phyloP scores from a whole-genome alignment of 1,140 invertebrate genomes.

The Drosophila novamexicana region DNA sequence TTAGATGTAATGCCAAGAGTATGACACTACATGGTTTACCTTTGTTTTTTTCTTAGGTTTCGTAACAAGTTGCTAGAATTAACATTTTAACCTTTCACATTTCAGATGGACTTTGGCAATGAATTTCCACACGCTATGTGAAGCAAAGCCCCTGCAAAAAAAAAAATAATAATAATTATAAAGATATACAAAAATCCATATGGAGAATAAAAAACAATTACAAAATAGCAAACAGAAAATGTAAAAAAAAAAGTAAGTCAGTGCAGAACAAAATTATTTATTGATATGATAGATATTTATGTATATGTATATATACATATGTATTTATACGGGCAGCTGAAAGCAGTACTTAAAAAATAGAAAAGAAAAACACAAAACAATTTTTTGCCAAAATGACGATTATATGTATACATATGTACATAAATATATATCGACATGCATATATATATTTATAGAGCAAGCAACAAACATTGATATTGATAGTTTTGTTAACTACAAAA shows the following conservation, averaged over 20 bases:
- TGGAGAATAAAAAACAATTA: conserved; percentile 44
- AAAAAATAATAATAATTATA: conserved; percentile 19
- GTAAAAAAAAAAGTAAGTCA: conserved; percentile 57
- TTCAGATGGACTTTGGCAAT: conserved; percentile 63
- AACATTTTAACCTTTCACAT: conserved; percentile 3
- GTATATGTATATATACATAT: conserved; percentile 6
- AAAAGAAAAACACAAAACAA: conserved; percentile 46
- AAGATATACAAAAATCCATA: conserved; percentile 38
- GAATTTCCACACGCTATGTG: conserved; percentile 32
- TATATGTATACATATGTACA: conserved; percentile 54
- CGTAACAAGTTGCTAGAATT: neutral
- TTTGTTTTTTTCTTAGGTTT: too few species aligned
- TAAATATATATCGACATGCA: conserved; percentile 56
- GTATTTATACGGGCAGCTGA: conserved; percentile 63
- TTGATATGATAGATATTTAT: neutral
- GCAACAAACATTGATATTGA: conserved; percentile 78
- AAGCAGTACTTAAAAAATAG: conserved; percentile 61
- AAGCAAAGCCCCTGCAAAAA: conserved; percentile 42
- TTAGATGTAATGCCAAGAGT: conserved; percentile 12
- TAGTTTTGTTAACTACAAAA: conserved; percentile 71
- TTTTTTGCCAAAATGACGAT: conserved; percentile 80
- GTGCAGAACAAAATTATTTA: conserved; percentile 59
- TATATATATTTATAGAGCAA: conserved; percentile 79
- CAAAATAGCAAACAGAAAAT: conserved; percentile 47
- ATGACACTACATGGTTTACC: too few species aligned